Base-by-base conservation (phyloP, 2,888 invertebrate species). In the Euplexia lucipara region DNA sequence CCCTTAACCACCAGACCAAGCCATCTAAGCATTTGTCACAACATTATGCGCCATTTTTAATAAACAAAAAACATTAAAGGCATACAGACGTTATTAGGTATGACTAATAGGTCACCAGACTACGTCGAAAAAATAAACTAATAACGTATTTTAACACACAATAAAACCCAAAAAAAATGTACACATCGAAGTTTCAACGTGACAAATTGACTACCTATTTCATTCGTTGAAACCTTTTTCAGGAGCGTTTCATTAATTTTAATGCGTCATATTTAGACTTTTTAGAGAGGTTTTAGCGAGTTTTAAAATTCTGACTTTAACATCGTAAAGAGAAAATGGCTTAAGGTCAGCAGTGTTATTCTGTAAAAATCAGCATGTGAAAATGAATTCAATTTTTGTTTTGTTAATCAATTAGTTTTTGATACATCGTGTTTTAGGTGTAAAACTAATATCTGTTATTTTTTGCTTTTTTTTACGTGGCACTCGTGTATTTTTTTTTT, bases 151-250 rank as follows among this genome's bases (percentile, higher is more conserved):
- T 35, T 3, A 39, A 3, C 6, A 20, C 20, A 18, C 0, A 49
- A 18, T 18, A 30, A 16, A 49, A 44, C 16, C 48, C 18, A 4
- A 41, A 30, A 53, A 42, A 37, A n/a, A 20, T 9, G n/a, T n/a
- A n/a, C n/a, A 26, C n/a, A 30, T 37, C 14, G 22, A 39, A 44
- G 20, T 54, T 59, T 67, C 61, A 57, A 18, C 22, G 12, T 56
- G 57, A 75, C 42, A 70, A 79, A 79, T 77, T 49, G 67, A 48
- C 67, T 57, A n/a, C n/a, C n/a, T n/a, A 59, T 52, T 49, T 58
- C 16, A 34, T 44, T 77, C 22, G 42, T 41, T 49, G 30, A 58
- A 63, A 58, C 59, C 53, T 59, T 68, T 64, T 65, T 39, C 47
- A 64, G 47, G 37, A 20, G 39, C 53, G 30, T 75, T 48, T 57